Base-by-base conservation (phyloP, 2,888 invertebrate genomes). In the Drosophila neutralis region DNA sequence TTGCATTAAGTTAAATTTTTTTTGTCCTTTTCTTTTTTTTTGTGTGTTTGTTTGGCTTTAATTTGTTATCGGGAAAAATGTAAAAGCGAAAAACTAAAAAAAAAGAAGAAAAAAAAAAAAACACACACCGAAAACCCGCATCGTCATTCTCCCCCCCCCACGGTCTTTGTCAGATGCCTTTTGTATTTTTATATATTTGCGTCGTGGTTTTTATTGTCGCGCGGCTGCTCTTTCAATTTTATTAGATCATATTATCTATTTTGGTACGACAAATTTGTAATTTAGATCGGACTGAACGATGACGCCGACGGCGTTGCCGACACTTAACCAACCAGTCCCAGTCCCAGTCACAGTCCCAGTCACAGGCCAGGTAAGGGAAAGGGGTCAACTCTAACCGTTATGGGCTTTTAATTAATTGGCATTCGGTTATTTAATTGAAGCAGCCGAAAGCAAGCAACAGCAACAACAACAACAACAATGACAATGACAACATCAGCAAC, bases 191-290 rank as follows among this genome's bases (percentile, higher is more conserved):
- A 15, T 63, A 58, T 66, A 71, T 78, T 69, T 64, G 70, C 61
- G 69, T 69, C 52, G 80, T 78, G 70, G 75, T 80, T 85, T 88
- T 88, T 86, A 80, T 74, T 83, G 83, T 78, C 78, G 76, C 57
- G 88, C 88, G 86, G 80, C 78, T 76, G 84, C 87, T 88, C 89
- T 87, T 89, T 85, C 72, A 72, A 72, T 87, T 85, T 89, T 85
- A 85, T 85, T 85, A 89, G 89, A 89, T 85, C 85, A 89, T 85
- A 89, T 85, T 89, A 85, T 87, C 79, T 85, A 89, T 89, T 89
- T 89, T 81, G 86, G 87, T 76, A 83, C 79, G 77, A 89, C 89
- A 81, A 85, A 85, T 85, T 85, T 85, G 89, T 85, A 86, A 88
- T 85, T 85, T 85, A 89, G 84, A 83, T 89, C 79, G 76, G 53